Conservation (phyloP, 2,888 invertebrate species). For the Thereva unica region DNA sequence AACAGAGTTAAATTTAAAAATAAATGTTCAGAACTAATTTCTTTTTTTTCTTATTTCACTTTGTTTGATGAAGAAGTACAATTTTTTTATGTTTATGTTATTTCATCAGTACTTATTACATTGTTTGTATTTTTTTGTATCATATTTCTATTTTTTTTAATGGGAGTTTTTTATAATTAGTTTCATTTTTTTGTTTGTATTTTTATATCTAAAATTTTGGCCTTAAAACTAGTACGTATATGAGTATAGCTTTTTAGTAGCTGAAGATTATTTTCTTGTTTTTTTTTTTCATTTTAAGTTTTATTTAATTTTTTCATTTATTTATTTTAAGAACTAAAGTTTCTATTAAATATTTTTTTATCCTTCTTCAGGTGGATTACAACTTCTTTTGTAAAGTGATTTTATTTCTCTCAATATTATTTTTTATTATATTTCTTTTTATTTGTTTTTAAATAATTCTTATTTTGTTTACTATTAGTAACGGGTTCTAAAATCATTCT, state of each 20-base stretch:
- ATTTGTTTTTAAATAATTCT: constrained; percentile 30
- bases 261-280: constrained; percentile 31
- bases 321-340: no score
- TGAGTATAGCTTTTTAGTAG: constrained; percentile 47
- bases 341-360: no score
- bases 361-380: constrained; percentile 19
- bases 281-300: constrained; percentile 26
- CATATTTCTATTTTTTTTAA: constrained; percentile 3
- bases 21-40: no score
- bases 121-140: constrained; percentile 11
- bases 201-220: constrained; percentile 44
- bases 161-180: constrained; percentile 21
- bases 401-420: constrained; percentile 32
- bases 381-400: constrained; percentile 30
- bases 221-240: constrained; percentile 59
- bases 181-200: constrained; percentile 35
- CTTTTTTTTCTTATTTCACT: no score
- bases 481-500: no score
- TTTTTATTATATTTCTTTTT: constrained; percentile 33
- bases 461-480: neutral
- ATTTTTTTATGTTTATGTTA: no score
- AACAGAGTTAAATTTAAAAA: no score
- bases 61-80: no score
- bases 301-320: constrained; percentile 15
- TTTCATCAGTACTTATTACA: constrained; percentile 1